phyloP scores from a whole-genome alignment of 2,888 invertebrate genomes.

The Crematogaster levior region DNA sequence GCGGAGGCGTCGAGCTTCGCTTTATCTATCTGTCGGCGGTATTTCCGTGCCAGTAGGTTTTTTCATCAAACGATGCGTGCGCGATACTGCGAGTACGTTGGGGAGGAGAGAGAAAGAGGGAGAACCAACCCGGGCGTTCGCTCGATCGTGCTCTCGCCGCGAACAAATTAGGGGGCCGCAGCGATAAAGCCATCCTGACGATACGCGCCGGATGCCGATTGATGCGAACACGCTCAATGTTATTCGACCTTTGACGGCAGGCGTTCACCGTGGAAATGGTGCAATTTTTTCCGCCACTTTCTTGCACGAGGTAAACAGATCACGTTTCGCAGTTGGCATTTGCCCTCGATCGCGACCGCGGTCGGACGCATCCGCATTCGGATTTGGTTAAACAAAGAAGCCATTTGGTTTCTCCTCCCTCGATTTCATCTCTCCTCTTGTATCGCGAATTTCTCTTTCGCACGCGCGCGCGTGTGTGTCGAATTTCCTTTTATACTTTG shows the following conservation, averaged over 20 bases:
- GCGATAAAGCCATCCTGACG: slow-evolving; percentile 47
- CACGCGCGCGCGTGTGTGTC: too few relatives aligned
- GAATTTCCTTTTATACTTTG: too few relatives aligned
- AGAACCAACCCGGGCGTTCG: neutral
- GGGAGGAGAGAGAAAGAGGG: neutral
- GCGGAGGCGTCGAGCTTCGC: slow-evolving; percentile 46
- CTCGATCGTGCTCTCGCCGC: slow-evolving; percentile 32
- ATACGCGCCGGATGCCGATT: slow-evolving; percentile 37
- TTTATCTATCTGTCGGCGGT: slow-evolving; percentile 44
- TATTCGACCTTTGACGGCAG: slow-evolving; percentile 47
- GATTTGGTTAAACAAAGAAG: slow-evolving; percentile 42
- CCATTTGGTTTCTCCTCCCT: slow-evolving; percentile 16
- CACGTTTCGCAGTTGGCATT: slow-evolving; percentile 51
- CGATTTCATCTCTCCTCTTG: too few relatives aligned
- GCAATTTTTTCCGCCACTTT: slow-evolving; percentile 58
- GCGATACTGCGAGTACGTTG: slow-evolving; percentile 17
- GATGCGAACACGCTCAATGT: slow-evolving; percentile 25
- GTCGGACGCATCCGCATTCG: slow-evolving; percentile 36
- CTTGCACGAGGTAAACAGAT: slow-evolving; percentile 54
- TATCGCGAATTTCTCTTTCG: neutral
- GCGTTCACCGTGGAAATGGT: slow-evolving; percentile 42
- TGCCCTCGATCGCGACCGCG: slow-evolving; percentile 33
- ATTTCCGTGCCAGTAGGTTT: slow-evolving; percentile 50
- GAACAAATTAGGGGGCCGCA: slow-evolving; percentile 52
- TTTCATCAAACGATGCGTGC: slow-evolving; percentile 44